Conservation (phyloP, 2,113 vertebrate genomes). For the Amphiprion percula region DNA sequence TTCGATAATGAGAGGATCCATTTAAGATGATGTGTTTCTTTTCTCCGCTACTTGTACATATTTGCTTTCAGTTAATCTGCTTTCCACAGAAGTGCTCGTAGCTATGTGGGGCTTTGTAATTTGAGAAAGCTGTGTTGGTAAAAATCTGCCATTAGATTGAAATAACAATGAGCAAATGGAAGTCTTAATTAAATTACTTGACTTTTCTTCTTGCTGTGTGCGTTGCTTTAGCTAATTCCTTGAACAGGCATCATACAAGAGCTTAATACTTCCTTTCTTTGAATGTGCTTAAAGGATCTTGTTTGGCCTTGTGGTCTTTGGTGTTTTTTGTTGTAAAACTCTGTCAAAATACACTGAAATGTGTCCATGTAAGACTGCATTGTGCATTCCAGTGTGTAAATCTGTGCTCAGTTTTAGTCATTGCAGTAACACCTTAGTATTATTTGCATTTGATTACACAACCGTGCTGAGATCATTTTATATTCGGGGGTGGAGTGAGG, state of each 20-base stretch:
- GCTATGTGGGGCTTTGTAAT: constrained; percentile 45
- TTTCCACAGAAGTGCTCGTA: constrained; percentile 47
- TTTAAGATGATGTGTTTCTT: constrained; percentile 38
- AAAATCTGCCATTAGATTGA: constrained; percentile 60
- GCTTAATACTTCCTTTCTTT: not conserved
- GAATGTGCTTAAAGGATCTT: constrained; percentile 7
- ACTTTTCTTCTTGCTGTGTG: constrained; percentile 12
- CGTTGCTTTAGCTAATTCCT: constrained; percentile 12
- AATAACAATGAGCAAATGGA: constrained; percentile 51
- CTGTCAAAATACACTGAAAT: not conserved
- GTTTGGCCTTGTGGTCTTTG: not conserved
- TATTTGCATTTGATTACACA: constrained; percentile 59
- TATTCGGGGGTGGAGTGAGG: constrained; percentile 18
- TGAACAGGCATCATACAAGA: constrained; percentile 20
- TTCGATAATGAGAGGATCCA: constrained; percentile 62
- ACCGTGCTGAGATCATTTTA: constrained; percentile 45
- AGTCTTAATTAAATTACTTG: constrained; percentile 51
- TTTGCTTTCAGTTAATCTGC: constrained; percentile 71
- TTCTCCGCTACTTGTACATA: constrained; percentile 32
- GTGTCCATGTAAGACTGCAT: not conserved
- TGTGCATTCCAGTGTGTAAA: not conserved
- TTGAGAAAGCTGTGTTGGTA: constrained; percentile 42
- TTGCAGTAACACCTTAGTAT: constrained; percentile 22
- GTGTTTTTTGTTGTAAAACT: not conserved
- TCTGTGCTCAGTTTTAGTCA: not conserved